Base-by-base conservation (phyloP, 1,140 invertebrate species). In the Aphidius ervi region DNA sequence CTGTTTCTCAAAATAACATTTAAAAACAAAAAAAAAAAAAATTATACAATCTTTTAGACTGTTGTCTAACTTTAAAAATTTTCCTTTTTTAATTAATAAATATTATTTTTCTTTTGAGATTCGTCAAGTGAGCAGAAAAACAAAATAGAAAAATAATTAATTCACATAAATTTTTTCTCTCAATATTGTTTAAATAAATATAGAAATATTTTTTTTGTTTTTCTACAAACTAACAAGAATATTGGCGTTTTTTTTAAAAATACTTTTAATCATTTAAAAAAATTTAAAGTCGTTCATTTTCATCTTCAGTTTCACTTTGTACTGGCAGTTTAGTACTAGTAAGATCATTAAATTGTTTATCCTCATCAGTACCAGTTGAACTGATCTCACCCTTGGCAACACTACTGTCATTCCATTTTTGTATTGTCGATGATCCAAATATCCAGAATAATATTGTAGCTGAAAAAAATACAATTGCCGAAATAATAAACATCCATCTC, bases 401-500 rank as follows among this genome's bases (percentile, higher is more conserved):
- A 63, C 48, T 71, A 16, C 59, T 41, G 56, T 79, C 68, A 68
- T 89, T 88, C 87, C 87, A 89, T 4, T 82, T 73, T 70, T 88
- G 87, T 37, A 85, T 84, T 50, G 83, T 81, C 0, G 82, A 84
- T 0, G 86, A 86, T 10, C 87, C 87, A 46, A 88, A 86, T 2
- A 87, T 41, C 72, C 87, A 86, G 71, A 88, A 89, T 40, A 88
- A 78, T 9, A 88, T 9, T 2, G 87, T 87, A 5, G 88, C 85
- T 0, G 87, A 80, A 9, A 84, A 78, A 67, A 92, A 92, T 1
- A 91, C 81, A 5, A 74, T 82, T 1, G 88, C 83, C 3, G 88
- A 87, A 37, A 91, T 87, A 67, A 87, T 85, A 70, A 93, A 93
- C 46, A 93, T 85, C 31, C 83, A 81, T 43, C 87, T 83, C 92